Evolutionary conservation across 2,888 invertebrate species (phyloP).

Genomic region (Megaustenia siamemsis): DNA sequence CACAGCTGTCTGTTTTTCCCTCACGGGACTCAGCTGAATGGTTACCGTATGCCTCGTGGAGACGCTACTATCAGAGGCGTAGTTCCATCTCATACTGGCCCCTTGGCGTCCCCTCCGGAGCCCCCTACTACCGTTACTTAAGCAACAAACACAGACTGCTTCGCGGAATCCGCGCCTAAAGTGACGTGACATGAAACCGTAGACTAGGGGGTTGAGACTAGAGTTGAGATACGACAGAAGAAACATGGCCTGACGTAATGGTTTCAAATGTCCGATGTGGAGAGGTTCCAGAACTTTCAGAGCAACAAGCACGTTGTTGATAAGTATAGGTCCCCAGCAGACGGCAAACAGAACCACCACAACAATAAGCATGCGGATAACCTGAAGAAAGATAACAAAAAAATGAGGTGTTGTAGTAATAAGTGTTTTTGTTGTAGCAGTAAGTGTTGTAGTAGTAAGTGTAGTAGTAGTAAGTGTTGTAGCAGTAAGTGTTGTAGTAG

Average conservation of each 20-base stretch:
- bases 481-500: too few relatives aligned
- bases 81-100: constrained; percentile 20
- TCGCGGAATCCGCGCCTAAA: constrained; percentile 82
- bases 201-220: constrained; percentile 87
- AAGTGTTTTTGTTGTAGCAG: too few relatives aligned
- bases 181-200: constrained; percentile 88
- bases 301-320: constrained; percentile 85
- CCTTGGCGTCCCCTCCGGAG: not conserved
- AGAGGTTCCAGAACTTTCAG: constrained; percentile 83
- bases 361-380: constrained; percentile 87
- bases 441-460: too few relatives aligned
- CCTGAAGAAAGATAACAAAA: constrained; percentile 81
- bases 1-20: not conserved
- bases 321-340: constrained; percentile 86
- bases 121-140: constrained; percentile 21
- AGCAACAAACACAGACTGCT: constrained; percentile 67
- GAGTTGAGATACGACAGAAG: constrained; percentile 87
- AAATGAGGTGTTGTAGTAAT: too few relatives aligned
- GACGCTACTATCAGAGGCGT: not conserved
- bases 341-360: constrained; percentile 86
- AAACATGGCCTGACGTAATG: constrained; percentile 84
- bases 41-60: constrained; percentile 20
- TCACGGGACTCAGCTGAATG: constrained; percentile 35
- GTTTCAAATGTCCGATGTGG: constrained; percentile 83
- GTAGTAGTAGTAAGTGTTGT: too few relatives aligned